Evolutionary conservation across 2,888 invertebrate genomes (phyloP).

Genomic region (Nudaria mundana): DNA sequence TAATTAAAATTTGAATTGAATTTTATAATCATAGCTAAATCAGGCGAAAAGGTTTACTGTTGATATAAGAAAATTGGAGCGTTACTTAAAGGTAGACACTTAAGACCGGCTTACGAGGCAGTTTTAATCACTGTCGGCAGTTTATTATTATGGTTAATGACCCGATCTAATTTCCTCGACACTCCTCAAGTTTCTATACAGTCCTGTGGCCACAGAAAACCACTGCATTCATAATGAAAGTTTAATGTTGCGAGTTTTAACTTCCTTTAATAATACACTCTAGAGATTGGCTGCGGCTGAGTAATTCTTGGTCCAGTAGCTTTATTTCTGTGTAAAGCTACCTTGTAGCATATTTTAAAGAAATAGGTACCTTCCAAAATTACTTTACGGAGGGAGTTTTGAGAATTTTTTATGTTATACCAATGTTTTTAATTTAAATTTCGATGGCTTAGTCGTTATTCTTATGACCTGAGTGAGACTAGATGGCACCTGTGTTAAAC

Average conservation of each 20-base stretch:
- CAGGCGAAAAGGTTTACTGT: constrained; percentile 21
- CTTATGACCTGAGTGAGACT: too few species aligned
- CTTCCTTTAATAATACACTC: constrained; percentile 17
- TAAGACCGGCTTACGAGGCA: constrained; percentile 41
- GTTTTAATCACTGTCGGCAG: constrained; percentile 50
- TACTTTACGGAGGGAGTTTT: not conserved
- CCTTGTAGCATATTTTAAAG: not conserved
- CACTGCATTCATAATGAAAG: constrained; percentile 32
- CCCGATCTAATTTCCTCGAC: constrained; percentile 39
- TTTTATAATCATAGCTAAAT: constrained; percentile 24
- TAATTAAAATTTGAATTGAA: too few species aligned
- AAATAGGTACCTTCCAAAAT: not conserved
- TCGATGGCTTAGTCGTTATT: too few species aligned
- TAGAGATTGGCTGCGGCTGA: constrained; percentile 17
- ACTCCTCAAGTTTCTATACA: constrained; percentile 25
- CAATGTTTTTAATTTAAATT: too few species aligned
- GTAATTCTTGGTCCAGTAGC: constrained; percentile 4
- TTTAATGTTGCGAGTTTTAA: constrained; percentile 28
- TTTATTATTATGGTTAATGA: constrained; percentile 49
- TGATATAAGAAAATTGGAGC: constrained; percentile 29
- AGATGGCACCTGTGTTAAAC: too few species aligned
- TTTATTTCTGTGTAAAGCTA: not conserved
- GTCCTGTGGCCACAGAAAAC: constrained; percentile 3
- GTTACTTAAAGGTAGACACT: constrained; percentile 39
- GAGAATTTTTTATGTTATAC: too few species aligned